Conservation (phyloP, 2,888 invertebrate species). For the Drosophila basisetae region DNA sequence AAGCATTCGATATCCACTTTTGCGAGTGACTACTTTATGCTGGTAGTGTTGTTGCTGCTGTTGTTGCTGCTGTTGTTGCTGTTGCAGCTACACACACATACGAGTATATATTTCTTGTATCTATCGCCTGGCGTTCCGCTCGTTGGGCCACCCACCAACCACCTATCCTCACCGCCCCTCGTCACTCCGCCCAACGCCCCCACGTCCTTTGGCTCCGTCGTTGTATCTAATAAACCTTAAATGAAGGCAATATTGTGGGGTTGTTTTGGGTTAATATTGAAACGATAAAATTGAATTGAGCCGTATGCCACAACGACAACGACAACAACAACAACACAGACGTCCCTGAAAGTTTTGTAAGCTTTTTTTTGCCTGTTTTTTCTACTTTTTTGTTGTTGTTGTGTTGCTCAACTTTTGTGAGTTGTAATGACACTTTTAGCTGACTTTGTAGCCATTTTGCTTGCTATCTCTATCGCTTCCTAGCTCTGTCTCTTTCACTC, state of each 20-base stretch:
- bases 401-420: constrained; percentile 60
- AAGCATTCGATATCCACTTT: not conserved
- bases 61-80: constrained; percentile 44
- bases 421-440: constrained; percentile 82
- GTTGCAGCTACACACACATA: constrained; percentile 35
- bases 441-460: constrained; percentile 80
- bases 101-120: constrained; percentile 70
- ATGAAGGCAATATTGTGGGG: constrained; percentile 84
- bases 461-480: constrained; percentile 24
- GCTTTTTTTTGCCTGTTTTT: constrained; percentile 43
- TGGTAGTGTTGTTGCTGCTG: not conserved
- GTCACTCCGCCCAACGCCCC: not conserved
- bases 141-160: constrained; percentile 43
- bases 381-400: constrained; percentile 1
- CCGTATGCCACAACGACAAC: constrained; percentile 57
- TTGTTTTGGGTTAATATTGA: constrained; percentile 84
- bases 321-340: constrained; percentile 43
- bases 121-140: constrained; percentile 68
- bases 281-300: constrained; percentile 84
- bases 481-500: not conserved
- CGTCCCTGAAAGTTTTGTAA: constrained; percentile 71
- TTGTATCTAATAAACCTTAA: constrained; percentile 83
- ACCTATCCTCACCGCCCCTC: not conserved
- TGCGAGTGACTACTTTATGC: not conserved
- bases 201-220: constrained; percentile 47